Evolutionary conservation across 2,888 invertebrate genomes (phyloP), one percentile per base, ranked within the genome.

Genomic region (Neoitamus cyanurus): DNA sequence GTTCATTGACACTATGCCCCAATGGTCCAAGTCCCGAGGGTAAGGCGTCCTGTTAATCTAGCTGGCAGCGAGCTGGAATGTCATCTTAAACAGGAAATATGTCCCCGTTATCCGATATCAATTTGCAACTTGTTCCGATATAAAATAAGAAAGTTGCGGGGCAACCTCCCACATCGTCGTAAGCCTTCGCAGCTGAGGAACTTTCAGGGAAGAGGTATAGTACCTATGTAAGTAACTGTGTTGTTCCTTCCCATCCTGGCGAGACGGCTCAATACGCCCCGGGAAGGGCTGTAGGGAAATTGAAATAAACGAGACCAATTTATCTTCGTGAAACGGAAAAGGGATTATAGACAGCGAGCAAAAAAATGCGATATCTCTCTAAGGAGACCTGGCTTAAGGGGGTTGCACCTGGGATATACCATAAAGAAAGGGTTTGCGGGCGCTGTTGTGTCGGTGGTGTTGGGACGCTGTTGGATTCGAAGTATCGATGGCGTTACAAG

Each of bases 231-330:
- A 2, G 70, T 31, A 70, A 30, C 30, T 31, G n/a, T 31, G 42
- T n/a, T 42, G 42, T n/a, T 42, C n/a, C 1, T n/a, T 42, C n/a
- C 1, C 42, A n/a, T 42, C 42, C 42, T 42, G 42, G 4, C 42
- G 42, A 42, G n/a, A 13, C 70, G 30, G 6, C 30, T 30, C 3
- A 7, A 28, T 70, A 5, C 7, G 48, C 48, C 48, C 15, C 9
- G 28, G 72, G 31, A 34, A 72, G 58, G 58, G 9, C 25, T 36
- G 20, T 15, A 69, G 15, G 82, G 42, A 82, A 82, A 82, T 82
- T 82, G 82, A 82, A 82, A 82, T 82, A 69, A 82, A 82, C 69
- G 82, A 82, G 82, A 36, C 36, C 82, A 82, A 82, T 82, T 82
- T 82, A 82, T 69, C 82, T 69, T 82, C 69, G 69, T 58, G 2